phyloP scores from a whole-genome alignment of 2,888 invertebrate species.

The Byasa hedistus region DNA sequence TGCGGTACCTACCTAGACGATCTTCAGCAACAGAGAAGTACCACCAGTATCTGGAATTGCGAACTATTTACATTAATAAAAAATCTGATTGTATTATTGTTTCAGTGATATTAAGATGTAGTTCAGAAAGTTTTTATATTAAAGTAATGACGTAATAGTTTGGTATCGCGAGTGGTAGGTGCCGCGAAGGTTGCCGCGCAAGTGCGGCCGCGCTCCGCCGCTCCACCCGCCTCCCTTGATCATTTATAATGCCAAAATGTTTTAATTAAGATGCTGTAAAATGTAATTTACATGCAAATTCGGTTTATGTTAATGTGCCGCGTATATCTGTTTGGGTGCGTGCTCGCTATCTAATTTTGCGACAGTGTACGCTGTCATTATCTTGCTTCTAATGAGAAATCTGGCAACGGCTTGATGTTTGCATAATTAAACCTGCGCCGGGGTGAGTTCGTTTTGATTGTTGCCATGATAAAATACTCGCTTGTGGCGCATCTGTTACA shows the following conservation, averaged over 20 bases:
- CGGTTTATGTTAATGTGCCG: conserved; percentile 81
- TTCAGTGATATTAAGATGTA: no score
- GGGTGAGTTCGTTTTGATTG: conserved; percentile 74
- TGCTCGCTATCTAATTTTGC: conserved; percentile 80
- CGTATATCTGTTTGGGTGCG: conserved; percentile 81
- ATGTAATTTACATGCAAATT: conserved; percentile 82
- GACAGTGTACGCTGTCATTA: conserved; percentile 80
- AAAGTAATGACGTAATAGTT: conserved; percentile 37
- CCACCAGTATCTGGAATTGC: no score
- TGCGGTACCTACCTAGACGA: no score
- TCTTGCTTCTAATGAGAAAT: conserved; percentile 80
- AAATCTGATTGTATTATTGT: no score
- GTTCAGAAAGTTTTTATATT: no score
- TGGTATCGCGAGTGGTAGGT: conserved; percentile 64
- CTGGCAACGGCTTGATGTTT: conserved; percentile 79
- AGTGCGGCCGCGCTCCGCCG: conserved; percentile 64
- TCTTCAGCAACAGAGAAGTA: no score
- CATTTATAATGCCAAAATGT: conserved; percentile 82
- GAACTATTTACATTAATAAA: no score
- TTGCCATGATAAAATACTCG: conserved; percentile 72
- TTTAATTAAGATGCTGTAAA: conserved; percentile 82
- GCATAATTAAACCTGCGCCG: conserved; percentile 78
- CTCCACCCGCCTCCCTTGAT: conserved; percentile 68
- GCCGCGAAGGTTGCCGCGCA: conserved; percentile 48
- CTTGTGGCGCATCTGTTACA: conserved; percentile 54